phyloP scores from a whole-genome alignment of 2,113 vertebrate genomes.

The Stigmatopora nigra region DNA sequence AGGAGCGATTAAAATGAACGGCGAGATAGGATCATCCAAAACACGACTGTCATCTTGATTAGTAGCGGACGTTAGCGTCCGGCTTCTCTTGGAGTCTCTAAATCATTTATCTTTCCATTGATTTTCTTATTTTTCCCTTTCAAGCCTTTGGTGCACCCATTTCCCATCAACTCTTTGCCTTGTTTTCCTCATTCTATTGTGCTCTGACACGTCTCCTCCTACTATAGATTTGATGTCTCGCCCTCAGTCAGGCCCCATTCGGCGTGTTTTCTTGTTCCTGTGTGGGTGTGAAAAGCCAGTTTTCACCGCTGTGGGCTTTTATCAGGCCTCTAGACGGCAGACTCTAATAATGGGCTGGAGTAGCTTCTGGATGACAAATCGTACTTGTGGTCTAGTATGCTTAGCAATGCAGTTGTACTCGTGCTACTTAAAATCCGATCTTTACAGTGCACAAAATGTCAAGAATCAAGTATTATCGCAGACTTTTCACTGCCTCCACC shows the following conservation, averaged over 20 bases:
- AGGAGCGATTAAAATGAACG: background rate
- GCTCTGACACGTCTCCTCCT: slow-evolving; percentile 49
- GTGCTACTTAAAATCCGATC: background rate
- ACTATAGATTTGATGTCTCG: slow-evolving; percentile 57
- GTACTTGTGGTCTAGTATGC: too few species aligned
- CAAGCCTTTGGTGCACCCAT: slow-evolving; percentile 24
- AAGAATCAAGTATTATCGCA: too few species aligned
- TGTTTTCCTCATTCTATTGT: slow-evolving; percentile 40
- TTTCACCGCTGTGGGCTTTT: slow-evolving; percentile 56
- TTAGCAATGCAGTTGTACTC: background rate
- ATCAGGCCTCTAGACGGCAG: slow-evolving; percentile 55
- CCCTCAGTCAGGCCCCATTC: slow-evolving; percentile 28
- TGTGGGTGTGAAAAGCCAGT: slow-evolving; percentile 24
- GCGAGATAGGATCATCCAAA: background rate
- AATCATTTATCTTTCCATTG: slow-evolving; percentile 49
- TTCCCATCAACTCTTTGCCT: slow-evolving; percentile 26
- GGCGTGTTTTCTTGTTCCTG: slow-evolving; percentile 12
- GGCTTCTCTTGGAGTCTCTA: slow-evolving; percentile 28
- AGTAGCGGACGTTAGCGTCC: slow-evolving; percentile 17
- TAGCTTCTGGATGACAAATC: slow-evolving; percentile 29
- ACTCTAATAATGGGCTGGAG: slow-evolving; percentile 53
- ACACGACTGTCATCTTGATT: slow-evolving; percentile 26
- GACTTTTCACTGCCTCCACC: too few species aligned
- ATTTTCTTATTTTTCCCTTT: slow-evolving; percentile 35
- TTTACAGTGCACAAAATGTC: too few species aligned